Evolutionary conservation across 2,113 vertebrate genomes (phyloP).

Genomic region (Turnix velox): DNA sequence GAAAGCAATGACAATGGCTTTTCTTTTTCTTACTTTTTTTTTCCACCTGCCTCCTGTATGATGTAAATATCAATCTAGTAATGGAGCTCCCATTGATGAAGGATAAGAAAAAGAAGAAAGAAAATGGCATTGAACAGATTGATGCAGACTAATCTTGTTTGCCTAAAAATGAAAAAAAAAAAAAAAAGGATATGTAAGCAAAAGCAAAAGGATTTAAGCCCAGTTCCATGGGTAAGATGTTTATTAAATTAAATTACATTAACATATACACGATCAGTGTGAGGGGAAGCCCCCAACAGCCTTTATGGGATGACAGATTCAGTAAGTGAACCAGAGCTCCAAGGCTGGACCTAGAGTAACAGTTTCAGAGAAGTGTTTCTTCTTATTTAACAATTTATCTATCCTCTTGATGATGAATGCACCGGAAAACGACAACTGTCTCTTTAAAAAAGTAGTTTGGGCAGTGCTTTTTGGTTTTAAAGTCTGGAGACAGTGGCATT

Average conservation of each 20-base stretch:
- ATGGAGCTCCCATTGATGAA: slow-evolving; percentile 33
- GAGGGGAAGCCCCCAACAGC: slow-evolving; percentile 42
- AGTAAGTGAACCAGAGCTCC: background rate
- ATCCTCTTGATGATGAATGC: slow-evolving; percentile 12
- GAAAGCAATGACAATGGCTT: background rate
- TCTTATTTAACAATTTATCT: slow-evolving; percentile 23
- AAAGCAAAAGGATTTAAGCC: slow-evolving; percentile 18
- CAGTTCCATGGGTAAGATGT: background rate
- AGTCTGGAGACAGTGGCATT: slow-evolving; percentile 81
- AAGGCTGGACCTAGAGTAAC: slow-evolving; percentile 46
- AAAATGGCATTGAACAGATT: slow-evolving; percentile 33
- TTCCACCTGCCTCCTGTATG: background rate
- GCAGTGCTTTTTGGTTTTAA: slow-evolving; percentile 67
- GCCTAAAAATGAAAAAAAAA: background rate
- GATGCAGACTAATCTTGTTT: slow-evolving; percentile 29
- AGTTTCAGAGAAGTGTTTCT: slow-evolving; percentile 20
- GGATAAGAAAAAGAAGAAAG: background rate
- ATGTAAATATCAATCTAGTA: slow-evolving; percentile 35
- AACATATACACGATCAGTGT: slow-evolving; percentile 37
- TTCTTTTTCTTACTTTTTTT: background rate
- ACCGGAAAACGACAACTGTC: slow-evolving; percentile 42
- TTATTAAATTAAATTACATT: slow-evolving; percentile 57
- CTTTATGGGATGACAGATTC: background rate
- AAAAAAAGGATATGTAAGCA: slow-evolving; percentile 13
- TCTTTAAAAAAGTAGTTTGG: slow-evolving; percentile 73